phyloP scores from a whole-genome alignment of 64 coral and sea anemone genomes.

The Pocillopora damicornis region DNA sequence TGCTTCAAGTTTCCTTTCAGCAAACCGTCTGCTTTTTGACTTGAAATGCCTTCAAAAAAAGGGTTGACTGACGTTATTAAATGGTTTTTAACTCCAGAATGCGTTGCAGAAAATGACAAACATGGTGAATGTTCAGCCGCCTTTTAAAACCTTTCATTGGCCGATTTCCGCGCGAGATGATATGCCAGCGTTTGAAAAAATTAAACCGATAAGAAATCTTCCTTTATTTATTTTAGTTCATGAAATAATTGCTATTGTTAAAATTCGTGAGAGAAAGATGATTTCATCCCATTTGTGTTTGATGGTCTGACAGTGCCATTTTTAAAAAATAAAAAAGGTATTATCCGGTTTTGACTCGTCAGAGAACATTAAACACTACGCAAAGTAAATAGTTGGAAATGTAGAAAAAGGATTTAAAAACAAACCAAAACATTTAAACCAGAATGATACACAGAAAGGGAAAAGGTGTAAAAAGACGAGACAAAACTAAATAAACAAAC shows the following conservation, averaged over 20 bases:
- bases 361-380: too few relatives aligned
- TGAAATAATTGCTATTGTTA: background rate
- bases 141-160: slow-evolving; percentile 8
- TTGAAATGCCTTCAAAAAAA: background rate
- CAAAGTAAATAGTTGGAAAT: too few relatives aligned
- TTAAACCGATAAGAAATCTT: background rate
- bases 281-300: background rate
- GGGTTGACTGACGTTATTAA: background rate
- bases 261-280: background rate
- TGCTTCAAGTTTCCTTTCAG: background rate
- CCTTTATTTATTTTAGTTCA: background rate
- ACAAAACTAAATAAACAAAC: too few relatives aligned
- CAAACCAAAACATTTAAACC: too few relatives aligned
- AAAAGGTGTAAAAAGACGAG: too few relatives aligned
- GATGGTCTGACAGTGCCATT: background rate
- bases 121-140: slow-evolving; percentile 1
- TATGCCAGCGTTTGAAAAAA: background rate
- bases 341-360: too few relatives aligned
- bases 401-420: too few relatives aligned
- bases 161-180: background rate
- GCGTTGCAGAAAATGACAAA: background rate
- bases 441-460: too few relatives aligned
- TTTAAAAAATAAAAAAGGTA: background rate
- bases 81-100: background rate
- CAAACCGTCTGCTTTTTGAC: background rate